Percentiles rank a stretch among this genome's conserved stretches.
These are phyloP conservation scores for Pristiophorus japonicus DNA, from an alignment of 2,113 vertebrate species.

Conservation along the genomic window DNA sequence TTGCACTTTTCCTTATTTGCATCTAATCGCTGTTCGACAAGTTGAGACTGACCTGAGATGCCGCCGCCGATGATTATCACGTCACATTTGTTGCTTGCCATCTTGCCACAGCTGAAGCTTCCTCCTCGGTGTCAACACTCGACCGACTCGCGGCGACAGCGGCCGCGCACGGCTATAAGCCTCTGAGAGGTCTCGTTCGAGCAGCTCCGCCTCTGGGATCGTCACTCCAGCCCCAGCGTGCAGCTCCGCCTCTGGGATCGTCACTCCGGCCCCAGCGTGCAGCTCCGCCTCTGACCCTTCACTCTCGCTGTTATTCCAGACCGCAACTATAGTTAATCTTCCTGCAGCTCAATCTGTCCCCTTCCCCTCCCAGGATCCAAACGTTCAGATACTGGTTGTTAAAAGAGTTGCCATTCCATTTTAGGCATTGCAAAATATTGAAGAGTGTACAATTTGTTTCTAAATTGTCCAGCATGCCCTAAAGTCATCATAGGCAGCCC, in stretches of 20 bases:
- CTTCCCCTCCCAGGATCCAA: too few species aligned
- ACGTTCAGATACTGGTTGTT: too few species aligned
- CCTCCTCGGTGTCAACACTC: not conserved
- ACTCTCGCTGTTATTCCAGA: too few species aligned
- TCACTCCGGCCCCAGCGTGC: not conserved
- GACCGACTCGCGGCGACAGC: not conserved
- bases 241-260: not conserved
- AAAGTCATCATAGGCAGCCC: too few species aligned
- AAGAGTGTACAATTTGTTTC: not conserved
- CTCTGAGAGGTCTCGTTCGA: conserved; percentile 43
- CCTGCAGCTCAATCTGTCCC: not conserved
- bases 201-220: not conserved
- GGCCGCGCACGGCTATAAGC: conserved; percentile 48
- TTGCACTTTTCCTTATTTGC: not conserved
- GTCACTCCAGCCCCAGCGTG: not conserved
- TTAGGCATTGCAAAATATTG: too few species aligned
- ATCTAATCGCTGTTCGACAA: not conserved
- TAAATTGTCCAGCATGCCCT: not conserved
- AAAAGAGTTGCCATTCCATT: too few species aligned
- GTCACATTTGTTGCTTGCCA: conserved; percentile 73
- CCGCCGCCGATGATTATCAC: conserved; percentile 84
- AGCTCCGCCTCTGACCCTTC: not conserved
- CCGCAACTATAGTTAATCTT: not conserved
- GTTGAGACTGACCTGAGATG: conserved; percentile 74
- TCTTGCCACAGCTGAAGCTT: conserved; percentile 46